These are phyloP conservation scores for Scaptomyza flava DNA, from an alignment of 2,888 invertebrate species.

Conservation along the genomic window DNA sequence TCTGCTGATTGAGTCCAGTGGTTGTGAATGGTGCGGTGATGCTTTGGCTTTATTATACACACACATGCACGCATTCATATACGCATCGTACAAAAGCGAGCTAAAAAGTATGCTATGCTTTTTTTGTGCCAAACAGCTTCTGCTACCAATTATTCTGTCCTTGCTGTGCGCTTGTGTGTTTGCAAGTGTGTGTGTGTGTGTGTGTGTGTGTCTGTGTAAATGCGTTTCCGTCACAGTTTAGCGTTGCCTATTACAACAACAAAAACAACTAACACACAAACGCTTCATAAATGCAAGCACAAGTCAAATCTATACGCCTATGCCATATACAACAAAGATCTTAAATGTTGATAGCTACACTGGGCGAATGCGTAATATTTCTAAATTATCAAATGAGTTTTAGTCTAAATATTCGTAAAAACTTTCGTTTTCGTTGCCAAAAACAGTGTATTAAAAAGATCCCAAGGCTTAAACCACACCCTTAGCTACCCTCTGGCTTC, in stretches of 20 bases:
- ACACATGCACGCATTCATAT: slow-evolving; percentile 3
- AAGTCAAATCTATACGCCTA: slow-evolving; percentile 1
- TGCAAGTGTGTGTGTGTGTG: not conserved
- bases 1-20: slow-evolving; percentile 47
- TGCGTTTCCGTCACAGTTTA: slow-evolving; percentile 42
- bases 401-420: not conserved
- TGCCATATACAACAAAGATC: not conserved
- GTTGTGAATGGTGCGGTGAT: slow-evolving; percentile 12
- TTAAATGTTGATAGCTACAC: not conserved
- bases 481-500: not conserved
- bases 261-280: slow-evolving; percentile 13
- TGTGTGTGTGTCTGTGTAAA: slow-evolving; percentile 15
- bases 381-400: not conserved
- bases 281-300: slow-evolving; percentile 47
- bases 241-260: slow-evolving; percentile 17
- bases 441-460: not conserved
- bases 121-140: slow-evolving; percentile 31
- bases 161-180: not conserved
- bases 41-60: slow-evolving; percentile 1
- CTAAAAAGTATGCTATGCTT: slow-evolving; percentile 50
- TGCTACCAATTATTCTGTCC: slow-evolving; percentile 56
- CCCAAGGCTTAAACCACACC: not conserved
- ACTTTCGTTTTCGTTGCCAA: not conserved
- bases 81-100: slow-evolving; percentile 24
- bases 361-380: not conserved